A percentile compares a stretch with the other conserved stretches of the same genome.
Conservation (phyloP, 2,113 vertebrate genomes). For the Gnathonemus longibarbis region DNA sequence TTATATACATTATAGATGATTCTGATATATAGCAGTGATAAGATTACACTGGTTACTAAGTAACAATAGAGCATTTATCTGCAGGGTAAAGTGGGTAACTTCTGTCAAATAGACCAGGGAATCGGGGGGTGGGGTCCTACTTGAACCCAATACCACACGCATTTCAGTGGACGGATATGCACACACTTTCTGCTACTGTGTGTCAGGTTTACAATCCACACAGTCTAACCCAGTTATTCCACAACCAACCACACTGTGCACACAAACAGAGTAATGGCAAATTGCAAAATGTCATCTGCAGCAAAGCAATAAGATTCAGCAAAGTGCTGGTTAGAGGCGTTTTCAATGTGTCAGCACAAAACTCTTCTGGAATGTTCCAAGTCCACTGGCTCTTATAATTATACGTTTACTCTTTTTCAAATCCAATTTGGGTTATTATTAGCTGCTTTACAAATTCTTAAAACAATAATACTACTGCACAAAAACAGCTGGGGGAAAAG, state of each 20-base stretch:
- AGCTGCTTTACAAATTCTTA: conserved; percentile 50
- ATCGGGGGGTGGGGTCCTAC: background rate
- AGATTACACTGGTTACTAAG: conserved; percentile 53
- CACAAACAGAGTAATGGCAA: background rate
- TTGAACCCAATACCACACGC: background rate
- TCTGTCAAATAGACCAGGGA: conserved; percentile 5
- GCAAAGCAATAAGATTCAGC: background rate
- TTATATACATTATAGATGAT: conserved; percentile 59
- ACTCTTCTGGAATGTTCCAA: conserved; percentile 16
- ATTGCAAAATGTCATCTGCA: background rate
- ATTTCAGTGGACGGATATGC: background rate
- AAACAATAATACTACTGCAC: conserved; percentile 55
- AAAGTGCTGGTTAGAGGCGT: background rate
- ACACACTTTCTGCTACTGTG: background rate
- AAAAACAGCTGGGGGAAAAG: background rate
- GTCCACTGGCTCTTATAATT: conserved; percentile 40
- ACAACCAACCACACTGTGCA: background rate
- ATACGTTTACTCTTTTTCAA: background rate
- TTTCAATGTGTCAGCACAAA: background rate
- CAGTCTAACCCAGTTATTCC: background rate
- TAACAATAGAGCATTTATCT: conserved; percentile 53
- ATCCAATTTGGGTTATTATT: background rate
- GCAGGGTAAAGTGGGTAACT: conserved; percentile 17
- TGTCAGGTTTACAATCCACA: background rate
- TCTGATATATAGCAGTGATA: conserved; percentile 53